A percentile compares a stretch with the other conserved stretches of the same genome.
Conservation (phyloP, 2,888 invertebrate species). For the Drosophila mayaguana region DNA sequence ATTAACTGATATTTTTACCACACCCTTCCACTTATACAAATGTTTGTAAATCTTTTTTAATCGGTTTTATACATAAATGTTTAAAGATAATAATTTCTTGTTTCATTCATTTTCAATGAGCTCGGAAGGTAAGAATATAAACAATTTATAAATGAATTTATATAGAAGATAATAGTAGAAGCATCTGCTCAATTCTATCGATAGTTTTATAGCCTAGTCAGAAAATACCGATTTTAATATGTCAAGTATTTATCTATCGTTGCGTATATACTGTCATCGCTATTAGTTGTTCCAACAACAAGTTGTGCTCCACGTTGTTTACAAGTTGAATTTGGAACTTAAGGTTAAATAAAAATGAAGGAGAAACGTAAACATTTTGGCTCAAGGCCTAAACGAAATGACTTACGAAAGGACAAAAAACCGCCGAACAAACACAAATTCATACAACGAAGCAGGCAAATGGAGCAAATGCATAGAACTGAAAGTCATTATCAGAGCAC, state of each 20-base stretch:
- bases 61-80: conserved; percentile 8
- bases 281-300: neutral
- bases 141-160: neutral
- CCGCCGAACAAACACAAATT: conserved; percentile 73
- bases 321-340: neutral
- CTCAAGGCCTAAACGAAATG: neutral
- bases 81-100: neutral
- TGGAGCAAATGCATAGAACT: conserved; percentile 73
- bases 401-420: conserved; percentile 34
- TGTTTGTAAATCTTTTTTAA: conserved; percentile 1
- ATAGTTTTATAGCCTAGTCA: neutral
- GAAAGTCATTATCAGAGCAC: conserved; percentile 61
- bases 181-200: neutral
- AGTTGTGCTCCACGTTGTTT: conserved; percentile 26
- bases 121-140: neutral
- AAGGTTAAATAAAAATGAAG: conserved; percentile 15
- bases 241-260: neutral
- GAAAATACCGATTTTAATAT: neutral
- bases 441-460: conserved; percentile 81
- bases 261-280: conserved; percentile 1
- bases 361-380: conserved; percentile 21
- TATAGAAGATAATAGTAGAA: neutral
- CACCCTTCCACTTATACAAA: neutral
- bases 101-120: neutral
- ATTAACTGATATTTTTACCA: neutral